These are phyloP conservation scores for Ictidomys tridecemlineatus DNA, from an alignment of 2,113 vertebrate species.

Conservation along the genomic window DNA sequence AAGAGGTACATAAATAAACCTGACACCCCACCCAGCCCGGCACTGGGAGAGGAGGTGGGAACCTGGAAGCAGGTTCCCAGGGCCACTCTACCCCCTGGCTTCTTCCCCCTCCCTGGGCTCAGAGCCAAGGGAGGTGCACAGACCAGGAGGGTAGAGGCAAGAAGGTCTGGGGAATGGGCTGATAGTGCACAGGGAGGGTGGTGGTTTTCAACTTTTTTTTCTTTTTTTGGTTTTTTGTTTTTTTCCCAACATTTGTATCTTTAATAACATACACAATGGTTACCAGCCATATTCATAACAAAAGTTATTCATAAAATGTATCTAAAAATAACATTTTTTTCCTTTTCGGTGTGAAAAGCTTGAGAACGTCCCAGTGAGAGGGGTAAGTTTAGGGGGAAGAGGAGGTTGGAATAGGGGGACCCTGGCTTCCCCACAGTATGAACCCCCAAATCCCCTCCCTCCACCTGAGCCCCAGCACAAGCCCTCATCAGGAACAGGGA, in stretches of 20 bases:
- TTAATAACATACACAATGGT: constrained; percentile 90
- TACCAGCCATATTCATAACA: constrained; percentile 91
- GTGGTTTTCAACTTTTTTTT: constrained; percentile 70
- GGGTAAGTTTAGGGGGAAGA: constrained; percentile 20
- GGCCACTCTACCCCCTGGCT: constrained; percentile 67
- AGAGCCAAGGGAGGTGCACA: constrained; percentile 66
- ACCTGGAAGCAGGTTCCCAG: constrained; percentile 70
- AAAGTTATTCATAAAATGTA: constrained; percentile 91
- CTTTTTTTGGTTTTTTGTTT: constrained; percentile 79
- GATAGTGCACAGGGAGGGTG: constrained; percentile 70
- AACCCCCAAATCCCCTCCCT: background rate
- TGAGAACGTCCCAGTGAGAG: constrained; percentile 80
- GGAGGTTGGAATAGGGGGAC: constrained; percentile 39
- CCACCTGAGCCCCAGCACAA: constrained; percentile 66
- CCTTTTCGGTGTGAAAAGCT: constrained; percentile 85
- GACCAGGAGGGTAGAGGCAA: constrained; percentile 71
- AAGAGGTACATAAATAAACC: constrained; percentile 87
- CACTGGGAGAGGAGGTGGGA: constrained; percentile 81
- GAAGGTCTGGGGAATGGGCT: constrained; percentile 68
- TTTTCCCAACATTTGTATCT: constrained; percentile 86
- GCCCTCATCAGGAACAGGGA: constrained; percentile 66
- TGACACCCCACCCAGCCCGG: constrained; percentile 84
- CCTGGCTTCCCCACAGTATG: constrained; percentile 71
- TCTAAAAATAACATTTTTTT: constrained; percentile 90
- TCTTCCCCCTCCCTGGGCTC: constrained; percentile 68